phyloP scores from a whole-genome alignment of 2,888 invertebrate genomes.

The Epinotia ramella region DNA sequence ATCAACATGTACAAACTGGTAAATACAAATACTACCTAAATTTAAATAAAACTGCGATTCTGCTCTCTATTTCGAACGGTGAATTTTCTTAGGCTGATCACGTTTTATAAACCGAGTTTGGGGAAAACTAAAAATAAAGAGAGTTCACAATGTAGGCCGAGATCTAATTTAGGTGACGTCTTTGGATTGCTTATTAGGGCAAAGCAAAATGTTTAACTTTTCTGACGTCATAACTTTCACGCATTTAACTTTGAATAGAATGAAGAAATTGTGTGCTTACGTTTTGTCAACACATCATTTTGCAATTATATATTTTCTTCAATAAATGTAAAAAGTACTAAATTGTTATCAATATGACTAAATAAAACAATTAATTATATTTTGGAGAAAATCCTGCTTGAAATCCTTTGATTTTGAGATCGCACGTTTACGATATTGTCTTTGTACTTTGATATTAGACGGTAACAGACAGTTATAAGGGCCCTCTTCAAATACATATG shows the following conservation, averaged over 20 bases:
- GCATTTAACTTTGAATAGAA: constrained; percentile 12
- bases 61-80: background rate
- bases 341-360: background rate
- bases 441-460: no score
- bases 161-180: constrained; percentile 27
- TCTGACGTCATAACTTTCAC: constrained; percentile 25
- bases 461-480: no score
- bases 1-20: constrained; percentile 82
- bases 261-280: background rate
- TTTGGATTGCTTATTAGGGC: constrained; percentile 10
- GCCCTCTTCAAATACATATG: no score
- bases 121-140: constrained; percentile 17
- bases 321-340: background rate
- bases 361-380: background rate
- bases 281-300: background rate
- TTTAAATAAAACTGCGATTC: constrained; percentile 1
- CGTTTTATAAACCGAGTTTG: constrained; percentile 16
- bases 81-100: constrained; percentile 2
- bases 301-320: background rate
- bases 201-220: constrained; percentile 28
- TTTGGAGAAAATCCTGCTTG: background rate
- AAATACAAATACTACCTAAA: constrained; percentile 46
- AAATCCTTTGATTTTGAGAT: background rate
- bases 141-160: constrained; percentile 12
- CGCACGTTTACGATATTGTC: no score